These are phyloP conservation scores for Bactericera cockerelli DNA, from an alignment of 1,140 invertebrate species.

Conservation along the genomic window DNA sequence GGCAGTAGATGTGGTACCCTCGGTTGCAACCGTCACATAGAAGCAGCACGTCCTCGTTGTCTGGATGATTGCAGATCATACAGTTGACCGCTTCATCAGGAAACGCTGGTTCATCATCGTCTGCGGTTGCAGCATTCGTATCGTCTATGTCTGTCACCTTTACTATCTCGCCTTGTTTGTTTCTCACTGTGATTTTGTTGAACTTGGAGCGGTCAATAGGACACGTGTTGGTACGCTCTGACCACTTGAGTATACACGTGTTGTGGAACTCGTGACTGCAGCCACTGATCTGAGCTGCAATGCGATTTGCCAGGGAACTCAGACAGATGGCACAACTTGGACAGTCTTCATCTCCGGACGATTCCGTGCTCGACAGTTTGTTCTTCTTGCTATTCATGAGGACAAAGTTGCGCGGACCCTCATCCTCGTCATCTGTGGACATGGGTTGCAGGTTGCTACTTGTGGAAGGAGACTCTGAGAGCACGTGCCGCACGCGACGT, in stretches of 20 bases:
- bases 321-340: not conserved
- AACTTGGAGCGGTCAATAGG: slow-evolving; percentile 81
- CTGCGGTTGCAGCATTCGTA: slow-evolving; percentile 37
- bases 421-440: not conserved
- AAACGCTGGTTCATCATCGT: slow-evolving; percentile 34
- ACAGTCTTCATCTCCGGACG: not conserved
- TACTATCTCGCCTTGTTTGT: slow-evolving; percentile 48
- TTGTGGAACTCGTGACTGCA: slow-evolving; percentile 7
- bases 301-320: not conserved
- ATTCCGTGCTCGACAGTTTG: not conserved
- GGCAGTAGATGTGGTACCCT: slow-evolving; percentile 70
- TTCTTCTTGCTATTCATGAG: not conserved
- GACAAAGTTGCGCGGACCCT: not conserved
- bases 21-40: slow-evolving; percentile 76
- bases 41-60: slow-evolving; percentile 73
- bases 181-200: slow-evolving; percentile 55
- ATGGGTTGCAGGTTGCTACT: not conserved
- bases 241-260: not conserved
- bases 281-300: slow-evolving; percentile 1
- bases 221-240: slow-evolving; percentile 79
- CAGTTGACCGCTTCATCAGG: slow-evolving; percentile 56
- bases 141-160: slow-evolving; percentile 22
- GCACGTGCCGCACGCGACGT: not conserved
- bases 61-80: slow-evolving; percentile 60
- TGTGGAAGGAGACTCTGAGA: not conserved